These are phyloP conservation scores for Psephotus haematonotus DNA, from an alignment of 2,113 vertebrate genomes.

Conservation along the genomic window DNA sequence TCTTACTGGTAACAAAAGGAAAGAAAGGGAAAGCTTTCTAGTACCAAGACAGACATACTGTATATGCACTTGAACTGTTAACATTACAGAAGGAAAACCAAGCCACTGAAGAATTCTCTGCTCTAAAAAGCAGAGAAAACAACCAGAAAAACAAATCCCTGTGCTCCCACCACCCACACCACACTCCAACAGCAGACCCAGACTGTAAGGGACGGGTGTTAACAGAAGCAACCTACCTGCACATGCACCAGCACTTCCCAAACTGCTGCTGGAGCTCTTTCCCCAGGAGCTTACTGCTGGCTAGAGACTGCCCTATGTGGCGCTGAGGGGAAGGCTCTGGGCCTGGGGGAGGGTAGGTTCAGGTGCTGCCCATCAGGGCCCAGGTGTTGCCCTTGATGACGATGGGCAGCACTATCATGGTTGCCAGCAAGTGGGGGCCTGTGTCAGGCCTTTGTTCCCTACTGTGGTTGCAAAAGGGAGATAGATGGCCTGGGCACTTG, in stretches of 20 bases:
- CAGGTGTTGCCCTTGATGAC: background rate
- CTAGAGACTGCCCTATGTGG: accelerated
- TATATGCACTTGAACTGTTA: accelerated
- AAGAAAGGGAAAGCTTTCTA: background rate
- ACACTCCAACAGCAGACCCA: accelerated
- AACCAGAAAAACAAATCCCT: background rate
- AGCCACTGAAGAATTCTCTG: accelerated
- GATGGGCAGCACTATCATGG: background rate
- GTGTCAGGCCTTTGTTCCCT: accelerated
- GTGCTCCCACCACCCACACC: accelerated
- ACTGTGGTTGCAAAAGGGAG: background rate
- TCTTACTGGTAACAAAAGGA: accelerated
- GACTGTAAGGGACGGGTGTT: accelerated
- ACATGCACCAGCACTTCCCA: accelerated
- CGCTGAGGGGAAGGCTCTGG: background rate
- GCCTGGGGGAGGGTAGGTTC: background rate
- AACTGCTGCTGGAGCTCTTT: accelerated
- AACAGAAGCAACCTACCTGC: background rate
- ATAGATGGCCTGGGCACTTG: background rate
- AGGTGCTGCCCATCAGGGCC: background rate
- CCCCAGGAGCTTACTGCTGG: accelerated
- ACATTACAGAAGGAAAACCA: background rate
- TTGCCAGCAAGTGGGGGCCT: background rate
- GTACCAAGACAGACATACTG: background rate
- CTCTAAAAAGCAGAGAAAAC: background rate